Percentiles rank a stretch among this genome's conserved stretches.
Evolutionary conservation across 2,113 vertebrate genomes (phyloP).

Genomic region (Alces alces): DNA sequence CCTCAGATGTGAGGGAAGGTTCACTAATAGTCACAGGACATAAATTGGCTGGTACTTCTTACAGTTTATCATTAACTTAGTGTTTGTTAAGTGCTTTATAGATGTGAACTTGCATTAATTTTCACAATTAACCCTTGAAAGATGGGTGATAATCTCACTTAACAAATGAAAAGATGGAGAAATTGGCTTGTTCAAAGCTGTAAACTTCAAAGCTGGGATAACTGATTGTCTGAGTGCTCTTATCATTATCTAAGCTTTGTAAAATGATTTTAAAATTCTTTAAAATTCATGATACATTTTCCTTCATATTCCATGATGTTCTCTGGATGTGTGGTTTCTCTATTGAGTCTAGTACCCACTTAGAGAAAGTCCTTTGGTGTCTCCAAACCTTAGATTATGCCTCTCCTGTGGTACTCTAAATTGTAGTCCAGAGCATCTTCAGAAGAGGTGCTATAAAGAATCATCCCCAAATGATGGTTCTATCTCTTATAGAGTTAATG

Average conservation of each 20-base stretch:
- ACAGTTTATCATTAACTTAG: neutral
- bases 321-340: neutral
- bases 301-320: neutral
- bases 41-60: neutral
- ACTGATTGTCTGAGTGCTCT: neutral
- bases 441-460: neutral
- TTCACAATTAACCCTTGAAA: neutral
- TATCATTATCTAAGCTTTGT: neutral
- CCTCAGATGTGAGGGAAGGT: neutral
- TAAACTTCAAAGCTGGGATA: neutral
- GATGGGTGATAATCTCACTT: neutral
- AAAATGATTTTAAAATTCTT: neutral
- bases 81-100: neutral
- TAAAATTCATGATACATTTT: neutral
- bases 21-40: neutral
- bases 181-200: neutral
- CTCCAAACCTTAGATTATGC: neutral
- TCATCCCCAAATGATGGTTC: neutral
- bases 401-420: neutral
- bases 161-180: neutral
- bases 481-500: neutral
- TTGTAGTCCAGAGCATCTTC: neutral
- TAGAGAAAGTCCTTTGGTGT: neutral
- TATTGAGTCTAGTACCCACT: neutral
- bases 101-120: neutral